Evolutionary conservation across 2,113 vertebrate species (phyloP), one percentile per base, ranked within the genome.

Genomic region (Notothenia rossii): DNA sequence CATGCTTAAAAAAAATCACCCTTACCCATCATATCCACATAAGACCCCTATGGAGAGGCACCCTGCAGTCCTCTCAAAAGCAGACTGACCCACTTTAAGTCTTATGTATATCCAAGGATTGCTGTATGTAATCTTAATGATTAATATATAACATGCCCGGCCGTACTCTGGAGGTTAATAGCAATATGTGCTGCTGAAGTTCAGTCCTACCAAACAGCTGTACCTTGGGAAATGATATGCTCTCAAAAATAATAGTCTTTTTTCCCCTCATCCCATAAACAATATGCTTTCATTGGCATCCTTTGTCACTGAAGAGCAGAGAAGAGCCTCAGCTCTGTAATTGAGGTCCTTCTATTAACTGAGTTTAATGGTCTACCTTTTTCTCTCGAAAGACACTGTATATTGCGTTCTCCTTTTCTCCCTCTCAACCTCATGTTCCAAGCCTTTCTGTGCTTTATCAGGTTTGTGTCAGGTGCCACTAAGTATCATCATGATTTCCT

Each of bases 121-220:
- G 12, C 74, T 75, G 72, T 76, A 84, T 84, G 61, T 79, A 84
- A 85, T 91, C 70, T 70, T 55, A 71, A 64, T 91, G 74, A 89
- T 90, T 89, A 62, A 91, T 94, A 86, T 76, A 88, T 92, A 75
- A 88, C 73, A 66, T 80, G 74, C 81, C 63, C 55, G 40, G 46
- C 67, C 25, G 54, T 63, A 53, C 55, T 72, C 70, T 70, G 50
- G 62, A 67, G 25, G 61, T 82, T 75, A 72, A 89, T 88, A 81
- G 76, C 87, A 87, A 83, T 75, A 80, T 82, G 84, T 77, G 62
- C 56, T 61, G 56, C 48, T 51, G 45, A 74, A 29, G 64, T 18
- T 60, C 10, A 70, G 45, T 25, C 43, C 49, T 33, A 48, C 75
- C 45, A 58, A 66, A 29, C 25, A 66, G 54, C n/a, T 4, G 29